These are phyloP conservation scores for Acanthochromis polyacanthus DNA, from an alignment of 2,113 vertebrate genomes.

Conservation along the genomic window DNA sequence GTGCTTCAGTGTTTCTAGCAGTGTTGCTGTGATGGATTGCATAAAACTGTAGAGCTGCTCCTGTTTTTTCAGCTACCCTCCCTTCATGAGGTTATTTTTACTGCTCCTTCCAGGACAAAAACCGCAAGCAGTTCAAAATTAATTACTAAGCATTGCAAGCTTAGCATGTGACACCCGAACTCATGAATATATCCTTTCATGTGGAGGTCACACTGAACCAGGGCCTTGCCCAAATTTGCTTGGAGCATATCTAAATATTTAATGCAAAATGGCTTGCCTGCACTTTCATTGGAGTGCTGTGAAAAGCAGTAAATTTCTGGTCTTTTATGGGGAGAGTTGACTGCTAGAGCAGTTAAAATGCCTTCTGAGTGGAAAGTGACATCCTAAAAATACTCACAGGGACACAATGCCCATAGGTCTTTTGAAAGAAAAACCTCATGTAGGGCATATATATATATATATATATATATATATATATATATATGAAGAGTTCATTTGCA, in stretches of 20 bases:
- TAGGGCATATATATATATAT: not conserved
- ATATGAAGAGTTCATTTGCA: too few relatives aligned
- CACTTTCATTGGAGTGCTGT: constrained; percentile 14
- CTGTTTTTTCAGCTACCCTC: not conserved
- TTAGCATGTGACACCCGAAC: constrained; percentile 22
- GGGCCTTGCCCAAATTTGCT: constrained; percentile 11
- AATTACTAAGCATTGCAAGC: constrained; percentile 18
- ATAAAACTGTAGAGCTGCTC: not conserved
- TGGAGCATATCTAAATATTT: constrained; percentile 29
- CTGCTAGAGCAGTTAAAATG: not conserved
- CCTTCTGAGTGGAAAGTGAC: not conserved
- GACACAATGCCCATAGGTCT: not conserved
- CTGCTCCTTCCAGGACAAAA: not conserved
- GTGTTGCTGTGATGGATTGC: not conserved
- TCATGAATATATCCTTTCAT: constrained; percentile 13
- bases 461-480: too few relatives aligned
- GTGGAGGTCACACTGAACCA: not conserved
- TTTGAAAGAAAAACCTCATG: not conserved
- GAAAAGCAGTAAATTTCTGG: constrained; percentile 1
- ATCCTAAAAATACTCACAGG: not conserved
- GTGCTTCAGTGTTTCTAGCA: not conserved
- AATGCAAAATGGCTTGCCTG: constrained; percentile 11
- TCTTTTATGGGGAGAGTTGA: not conserved
- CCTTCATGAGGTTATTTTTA: not conserved
- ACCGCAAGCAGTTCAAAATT: not conserved